Conservation (phyloP, 2,888 invertebrate species). For the Callinectes sapidus region DNA sequence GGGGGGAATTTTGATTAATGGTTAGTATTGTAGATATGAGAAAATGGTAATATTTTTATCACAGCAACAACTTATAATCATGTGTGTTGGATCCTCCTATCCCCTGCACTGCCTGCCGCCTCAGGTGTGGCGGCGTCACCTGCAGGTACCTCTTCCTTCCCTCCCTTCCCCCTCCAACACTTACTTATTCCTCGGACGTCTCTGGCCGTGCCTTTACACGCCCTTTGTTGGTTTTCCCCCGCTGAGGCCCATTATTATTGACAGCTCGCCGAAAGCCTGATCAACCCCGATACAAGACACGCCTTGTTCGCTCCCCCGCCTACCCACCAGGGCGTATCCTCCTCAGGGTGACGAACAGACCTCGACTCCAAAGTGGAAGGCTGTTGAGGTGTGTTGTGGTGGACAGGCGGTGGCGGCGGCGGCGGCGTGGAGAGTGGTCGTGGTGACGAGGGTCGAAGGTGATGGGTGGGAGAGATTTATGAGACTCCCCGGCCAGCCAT, state of each 20-base stretch:
- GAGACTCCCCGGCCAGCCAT: conserved; percentile 40
- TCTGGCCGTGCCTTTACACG: conserved; percentile 57
- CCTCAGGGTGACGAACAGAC: background rate
- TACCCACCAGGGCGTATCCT: conserved; percentile 19
- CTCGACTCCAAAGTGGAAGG: background rate
- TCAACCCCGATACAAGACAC: conserved; percentile 41
- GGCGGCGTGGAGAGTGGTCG: conserved; percentile 15
- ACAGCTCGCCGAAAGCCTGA: conserved; percentile 52
- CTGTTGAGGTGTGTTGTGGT: background rate
- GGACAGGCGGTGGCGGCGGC: background rate
- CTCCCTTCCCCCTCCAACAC: conserved; percentile 45
- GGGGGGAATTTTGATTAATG: background rate
- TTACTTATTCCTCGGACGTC: conserved; percentile 48
- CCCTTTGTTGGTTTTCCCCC: conserved; percentile 64
- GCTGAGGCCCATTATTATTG: conserved; percentile 56
- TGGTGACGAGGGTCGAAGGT: conserved; percentile 39
- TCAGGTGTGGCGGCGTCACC: conserved; percentile 23
- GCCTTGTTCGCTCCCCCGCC: background rate
- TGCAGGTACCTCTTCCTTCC: conserved; percentile 1
- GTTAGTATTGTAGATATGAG: background rate
- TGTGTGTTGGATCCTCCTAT: background rate
- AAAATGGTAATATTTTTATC: background rate
- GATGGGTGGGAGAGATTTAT: conserved; percentile 60
- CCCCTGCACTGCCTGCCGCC: background rate
- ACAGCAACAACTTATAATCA: background rate